These are phyloP conservation scores for Luffia ferchaultella DNA, from an alignment of 2,888 invertebrate species.

Conservation along the genomic window DNA sequence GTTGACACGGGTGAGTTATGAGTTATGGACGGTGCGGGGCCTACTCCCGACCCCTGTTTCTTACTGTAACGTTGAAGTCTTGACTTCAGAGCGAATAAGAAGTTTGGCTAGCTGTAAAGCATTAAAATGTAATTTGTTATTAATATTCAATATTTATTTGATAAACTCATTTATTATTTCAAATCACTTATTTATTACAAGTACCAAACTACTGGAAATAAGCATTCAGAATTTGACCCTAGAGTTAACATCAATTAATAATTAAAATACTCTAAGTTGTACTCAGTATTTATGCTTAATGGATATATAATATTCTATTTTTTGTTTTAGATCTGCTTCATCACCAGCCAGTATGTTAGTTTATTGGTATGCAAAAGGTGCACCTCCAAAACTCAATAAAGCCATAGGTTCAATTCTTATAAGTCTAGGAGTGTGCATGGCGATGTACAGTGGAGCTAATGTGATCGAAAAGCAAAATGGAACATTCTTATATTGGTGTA, in stretches of 20 bases:
- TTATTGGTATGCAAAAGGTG: conserved; percentile 39
- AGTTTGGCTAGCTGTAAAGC: background rate
- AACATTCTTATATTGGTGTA: conserved; percentile 41
- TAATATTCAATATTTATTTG: background rate
- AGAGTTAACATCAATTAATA: background rate
- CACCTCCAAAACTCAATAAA: conserved; percentile 34
- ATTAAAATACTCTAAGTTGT: no score
- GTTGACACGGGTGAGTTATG: background rate
- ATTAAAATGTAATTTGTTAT: background rate
- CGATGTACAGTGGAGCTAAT: conserved; percentile 43
- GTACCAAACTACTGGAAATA: background rate
- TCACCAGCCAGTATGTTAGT: conserved; percentile 54
- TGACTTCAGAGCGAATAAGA: background rate
- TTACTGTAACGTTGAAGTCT: background rate
- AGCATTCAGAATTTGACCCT: background rate
- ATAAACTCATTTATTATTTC: background rate
- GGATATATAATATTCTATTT: background rate
- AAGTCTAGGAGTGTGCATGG: conserved; percentile 39
- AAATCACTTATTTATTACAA: background rate
- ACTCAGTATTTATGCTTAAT: no score
- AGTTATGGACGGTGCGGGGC: background rate
- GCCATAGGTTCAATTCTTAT: conserved; percentile 46
- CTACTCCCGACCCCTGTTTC: background rate
- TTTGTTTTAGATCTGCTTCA: conserved; percentile 43
- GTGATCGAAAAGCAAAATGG: conserved; percentile 34